Percentiles rank a stretch among this genome's conserved stretches.
phyloP scores from a whole-genome alignment of 2,797 vertebrate genomes.

The Leucoraja ocellata region DNA sequence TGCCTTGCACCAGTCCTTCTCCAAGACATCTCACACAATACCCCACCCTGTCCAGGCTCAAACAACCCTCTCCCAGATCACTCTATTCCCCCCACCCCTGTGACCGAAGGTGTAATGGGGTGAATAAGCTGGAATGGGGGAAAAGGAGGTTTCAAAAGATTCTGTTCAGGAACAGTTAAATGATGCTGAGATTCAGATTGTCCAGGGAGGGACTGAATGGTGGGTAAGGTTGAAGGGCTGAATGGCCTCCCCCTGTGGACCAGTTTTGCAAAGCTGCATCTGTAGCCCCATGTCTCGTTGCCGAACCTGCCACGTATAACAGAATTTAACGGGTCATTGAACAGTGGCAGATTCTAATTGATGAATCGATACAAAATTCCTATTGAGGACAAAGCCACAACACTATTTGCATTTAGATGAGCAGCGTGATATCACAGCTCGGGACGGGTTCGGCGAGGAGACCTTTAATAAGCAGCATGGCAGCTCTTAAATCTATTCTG shows the following conservation, averaged over 20 bases:
- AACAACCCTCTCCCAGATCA: neutral
- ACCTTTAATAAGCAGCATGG: neutral
- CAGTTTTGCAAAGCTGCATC: neutral
- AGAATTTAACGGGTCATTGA: neutral
- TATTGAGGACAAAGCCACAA: neutral
- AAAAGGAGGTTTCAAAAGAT: neutral
- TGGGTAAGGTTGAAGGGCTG: too few relatives aligned
- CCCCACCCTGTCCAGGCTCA: neutral
- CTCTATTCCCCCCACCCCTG: neutral
- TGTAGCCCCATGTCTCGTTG: neutral
- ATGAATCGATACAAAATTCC: conserved; percentile 9
- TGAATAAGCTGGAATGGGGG: too few relatives aligned
- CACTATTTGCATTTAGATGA: conserved; percentile 1
- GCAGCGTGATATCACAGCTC: neutral
- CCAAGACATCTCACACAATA: too few relatives aligned
- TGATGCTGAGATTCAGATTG: too few relatives aligned
- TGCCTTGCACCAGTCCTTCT: too few relatives aligned
- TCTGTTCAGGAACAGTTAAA: too few relatives aligned
- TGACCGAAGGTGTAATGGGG: too few relatives aligned
- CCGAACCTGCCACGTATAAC: neutral
- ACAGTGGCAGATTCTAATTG: neutral
- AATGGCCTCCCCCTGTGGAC: neutral
- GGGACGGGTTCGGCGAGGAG: too few relatives aligned
- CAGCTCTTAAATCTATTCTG: neutral
- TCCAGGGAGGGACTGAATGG: neutral